Conservation (phyloP, 2,888 invertebrate species). For the Agrotis puta region DNA sequence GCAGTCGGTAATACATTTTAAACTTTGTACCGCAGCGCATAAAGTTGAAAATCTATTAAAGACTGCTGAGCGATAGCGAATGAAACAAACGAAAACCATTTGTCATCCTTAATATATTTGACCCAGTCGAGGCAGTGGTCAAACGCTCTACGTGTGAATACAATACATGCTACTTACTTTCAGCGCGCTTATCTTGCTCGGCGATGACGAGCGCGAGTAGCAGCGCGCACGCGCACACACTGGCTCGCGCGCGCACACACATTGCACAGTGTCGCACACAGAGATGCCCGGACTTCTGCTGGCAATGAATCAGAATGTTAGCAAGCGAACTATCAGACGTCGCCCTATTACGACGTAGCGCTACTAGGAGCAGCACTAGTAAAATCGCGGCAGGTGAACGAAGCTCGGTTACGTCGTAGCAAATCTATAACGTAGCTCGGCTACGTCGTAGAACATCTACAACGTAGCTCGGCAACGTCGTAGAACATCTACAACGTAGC, state of each 20-base stretch:
- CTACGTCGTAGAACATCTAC: too few relatives aligned
- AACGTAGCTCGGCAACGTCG: neutral
- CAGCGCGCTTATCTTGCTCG: slow-evolving; percentile 70
- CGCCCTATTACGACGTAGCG: too few relatives aligned
- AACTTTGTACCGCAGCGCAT: too few relatives aligned
- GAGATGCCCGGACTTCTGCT: too few relatives aligned
- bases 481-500: neutral
- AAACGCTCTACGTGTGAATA: neutral
- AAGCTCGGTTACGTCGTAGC: neutral
- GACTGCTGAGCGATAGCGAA: too few relatives aligned
- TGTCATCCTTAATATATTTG: too few relatives aligned
- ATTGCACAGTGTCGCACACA: slow-evolving; percentile 30
- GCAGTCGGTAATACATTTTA: too few relatives aligned
- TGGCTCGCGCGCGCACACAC: slow-evolving; percentile 47
- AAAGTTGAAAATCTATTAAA: too few relatives aligned
- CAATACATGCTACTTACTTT: slow-evolving; percentile 69
- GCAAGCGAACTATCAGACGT: neutral
- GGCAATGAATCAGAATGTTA: neutral
- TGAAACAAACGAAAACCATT: too few relatives aligned
- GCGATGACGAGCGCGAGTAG: slow-evolving; percentile 69
- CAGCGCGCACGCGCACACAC: slow-evolving; percentile 55
- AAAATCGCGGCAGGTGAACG: neutral
- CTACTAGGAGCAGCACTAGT: neutral
- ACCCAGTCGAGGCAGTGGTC: too few relatives aligned
- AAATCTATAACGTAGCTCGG: neutral